These are phyloP conservation scores for Hydrotaea diabolus DNA, from an alignment of 2,888 invertebrate species.

Conservation along the genomic window DNA sequence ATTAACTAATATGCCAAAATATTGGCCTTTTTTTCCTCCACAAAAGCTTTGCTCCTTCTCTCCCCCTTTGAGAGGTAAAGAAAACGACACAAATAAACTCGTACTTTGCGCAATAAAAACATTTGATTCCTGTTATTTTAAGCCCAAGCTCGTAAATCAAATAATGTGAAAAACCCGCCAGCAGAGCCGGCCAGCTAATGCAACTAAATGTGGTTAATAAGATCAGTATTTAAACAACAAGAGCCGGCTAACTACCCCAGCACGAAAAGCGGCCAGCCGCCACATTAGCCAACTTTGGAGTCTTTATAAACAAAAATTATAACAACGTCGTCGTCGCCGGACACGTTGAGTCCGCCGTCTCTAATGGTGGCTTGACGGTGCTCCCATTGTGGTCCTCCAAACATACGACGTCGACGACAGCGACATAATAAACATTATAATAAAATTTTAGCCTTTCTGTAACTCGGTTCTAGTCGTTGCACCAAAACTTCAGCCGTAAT, in stretches of 20 bases:
- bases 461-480: neutral
- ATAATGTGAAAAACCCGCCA: conserved; percentile 46
- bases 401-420: neutral
- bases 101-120: conserved; percentile 64
- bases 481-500: neutral
- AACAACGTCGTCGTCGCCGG: too few species aligned
- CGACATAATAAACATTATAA: conserved; percentile 37
- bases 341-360: neutral
- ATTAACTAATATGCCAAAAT: conserved; percentile 58
- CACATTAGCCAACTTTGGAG: conserved; percentile 19
- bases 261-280: neutral
- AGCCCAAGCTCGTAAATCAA: conserved; percentile 66
- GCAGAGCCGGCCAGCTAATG: conserved; percentile 26
- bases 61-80: neutral
- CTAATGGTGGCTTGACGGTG: conserved; percentile 7
- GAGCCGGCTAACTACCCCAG: conserved; percentile 19
- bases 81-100: conserved; percentile 17
- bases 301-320: conserved; percentile 4
- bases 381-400: neutral
- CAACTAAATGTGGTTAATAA: conserved; percentile 53
- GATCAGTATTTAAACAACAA: conserved; percentile 39
- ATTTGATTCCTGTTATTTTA: conserved; percentile 67
- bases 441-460: neutral
- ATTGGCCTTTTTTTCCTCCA: conserved; percentile 23
- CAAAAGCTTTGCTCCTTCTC: neutral